Conservation (phyloP, 64 coral and sea anemone genomes). For the Stichodactyla helianthus region DNA sequence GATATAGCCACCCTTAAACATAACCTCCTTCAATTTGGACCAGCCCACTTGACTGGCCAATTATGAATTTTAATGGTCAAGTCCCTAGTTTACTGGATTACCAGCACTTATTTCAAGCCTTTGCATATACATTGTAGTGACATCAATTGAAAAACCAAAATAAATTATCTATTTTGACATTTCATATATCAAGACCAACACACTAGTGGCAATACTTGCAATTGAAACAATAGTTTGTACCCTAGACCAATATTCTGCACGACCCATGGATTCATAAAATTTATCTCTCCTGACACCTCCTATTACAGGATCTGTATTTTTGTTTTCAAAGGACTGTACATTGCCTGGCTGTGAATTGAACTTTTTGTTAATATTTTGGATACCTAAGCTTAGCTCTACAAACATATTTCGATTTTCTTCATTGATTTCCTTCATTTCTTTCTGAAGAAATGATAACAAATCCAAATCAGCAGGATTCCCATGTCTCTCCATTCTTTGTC, state of each 20-base stretch:
- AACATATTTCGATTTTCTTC: conserved; percentile 5
- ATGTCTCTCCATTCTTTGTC: background rate
- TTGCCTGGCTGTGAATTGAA: background rate
- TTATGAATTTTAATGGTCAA: too few species aligned
- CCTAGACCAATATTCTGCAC: background rate
- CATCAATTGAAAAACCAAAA: too few species aligned
- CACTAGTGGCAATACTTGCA: background rate
- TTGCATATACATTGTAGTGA: too few species aligned
- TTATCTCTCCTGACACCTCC: background rate
- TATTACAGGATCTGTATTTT: background rate
- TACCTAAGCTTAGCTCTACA: background rate
- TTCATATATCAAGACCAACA: background rate
- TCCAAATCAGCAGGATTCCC: background rate
- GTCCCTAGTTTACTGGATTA: too few species aligned
- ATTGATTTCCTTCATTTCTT: background rate
- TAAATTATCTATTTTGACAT: conserved; percentile 9
- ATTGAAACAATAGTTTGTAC: background rate
- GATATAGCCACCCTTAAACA: too few species aligned
- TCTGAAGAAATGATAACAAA: background rate
- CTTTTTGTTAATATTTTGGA: background rate
- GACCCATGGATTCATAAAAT: background rate
- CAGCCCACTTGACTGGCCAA: too few species aligned
- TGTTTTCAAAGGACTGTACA: background rate
- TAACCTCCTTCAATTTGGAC: too few species aligned
- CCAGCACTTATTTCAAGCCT: too few species aligned